Conservation (phyloP, 2,113 vertebrate species). For the Felis catus region DNA sequence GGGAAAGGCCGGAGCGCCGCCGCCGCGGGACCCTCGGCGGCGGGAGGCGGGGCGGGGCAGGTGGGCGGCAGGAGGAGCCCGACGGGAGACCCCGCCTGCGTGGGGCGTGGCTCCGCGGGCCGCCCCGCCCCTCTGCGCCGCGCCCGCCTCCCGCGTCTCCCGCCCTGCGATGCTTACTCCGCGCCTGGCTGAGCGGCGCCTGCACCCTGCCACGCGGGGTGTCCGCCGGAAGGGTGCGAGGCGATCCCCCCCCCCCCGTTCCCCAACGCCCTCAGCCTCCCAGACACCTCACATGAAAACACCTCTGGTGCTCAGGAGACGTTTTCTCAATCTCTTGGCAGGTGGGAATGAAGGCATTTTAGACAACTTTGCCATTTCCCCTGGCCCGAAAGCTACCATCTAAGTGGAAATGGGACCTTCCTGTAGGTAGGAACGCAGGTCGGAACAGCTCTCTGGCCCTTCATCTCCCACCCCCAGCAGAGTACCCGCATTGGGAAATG, state of each 20-base stretch:
- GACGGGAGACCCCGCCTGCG: not conserved
- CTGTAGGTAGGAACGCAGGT: not conserved
- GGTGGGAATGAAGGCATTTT: not conserved
- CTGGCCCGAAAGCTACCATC: not conserved
- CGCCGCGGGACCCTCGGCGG: not conserved
- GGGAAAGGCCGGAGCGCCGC: not conserved
- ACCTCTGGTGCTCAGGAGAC: not conserved
- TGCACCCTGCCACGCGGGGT: not conserved
- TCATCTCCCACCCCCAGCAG: not conserved
- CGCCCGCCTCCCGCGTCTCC: not conserved
- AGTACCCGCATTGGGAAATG: not conserved
- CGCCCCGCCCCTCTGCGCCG: not conserved
- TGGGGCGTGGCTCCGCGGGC: not conserved
- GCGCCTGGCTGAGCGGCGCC: not conserved
- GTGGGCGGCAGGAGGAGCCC: slow-evolving; percentile 62
- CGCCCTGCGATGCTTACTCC: not conserved
- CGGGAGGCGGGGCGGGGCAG: slow-evolving; percentile 62
- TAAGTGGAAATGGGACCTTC: not conserved
- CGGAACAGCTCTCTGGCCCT: not conserved
- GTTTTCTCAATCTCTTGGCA: not conserved
- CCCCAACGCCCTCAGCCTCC: not conserved
- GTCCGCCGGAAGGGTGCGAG: not conserved
- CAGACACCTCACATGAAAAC: not conserved
- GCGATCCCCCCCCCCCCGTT: not conserved
- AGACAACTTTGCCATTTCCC: not conserved